Conservation (phyloP, 1,140 invertebrate species). For the Octopus bimaculoides region DNA sequence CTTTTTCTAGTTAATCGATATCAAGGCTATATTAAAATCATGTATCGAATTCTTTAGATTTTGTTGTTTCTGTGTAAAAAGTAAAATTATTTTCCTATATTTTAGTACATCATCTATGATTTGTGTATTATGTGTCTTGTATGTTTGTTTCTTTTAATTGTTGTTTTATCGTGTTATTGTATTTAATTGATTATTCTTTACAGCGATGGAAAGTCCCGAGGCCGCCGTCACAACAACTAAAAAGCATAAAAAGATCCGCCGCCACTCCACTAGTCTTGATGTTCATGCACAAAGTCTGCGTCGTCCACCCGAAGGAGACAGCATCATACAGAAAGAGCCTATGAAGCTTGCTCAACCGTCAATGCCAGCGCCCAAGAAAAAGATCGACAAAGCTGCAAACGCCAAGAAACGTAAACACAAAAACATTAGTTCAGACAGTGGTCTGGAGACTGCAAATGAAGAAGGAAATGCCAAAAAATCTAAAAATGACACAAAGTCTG, state of each 20-base stretch:
- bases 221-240: not conserved
- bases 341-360: not conserved
- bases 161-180: no score
- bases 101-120: no score
- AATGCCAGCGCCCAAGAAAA: not conserved
- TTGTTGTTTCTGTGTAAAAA: no score
- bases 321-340: slow-evolving; percentile 32
- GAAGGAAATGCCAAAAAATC: not conserved
- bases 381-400: not conserved
- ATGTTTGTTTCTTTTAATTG: no score
- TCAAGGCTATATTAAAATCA: no score
- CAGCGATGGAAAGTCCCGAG: not conserved
- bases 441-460: not conserved
- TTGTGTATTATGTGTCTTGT: no score
- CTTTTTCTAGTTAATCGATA: no score
- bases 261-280: not conserved
- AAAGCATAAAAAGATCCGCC: not conserved
- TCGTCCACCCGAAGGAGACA: slow-evolving; percentile 46
- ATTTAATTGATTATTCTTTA: not conserved
- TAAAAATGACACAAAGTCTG: not conserved
- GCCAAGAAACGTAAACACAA: not conserved
- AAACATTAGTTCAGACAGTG: not conserved
- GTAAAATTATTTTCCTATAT: no score
- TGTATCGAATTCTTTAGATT: no score
- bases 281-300: slow-evolving; percentile 21